These are phyloP conservation scores for Lordiphosa collinella DNA, from an alignment of 1,140 invertebrate genomes.

Conservation along the genomic window DNA sequence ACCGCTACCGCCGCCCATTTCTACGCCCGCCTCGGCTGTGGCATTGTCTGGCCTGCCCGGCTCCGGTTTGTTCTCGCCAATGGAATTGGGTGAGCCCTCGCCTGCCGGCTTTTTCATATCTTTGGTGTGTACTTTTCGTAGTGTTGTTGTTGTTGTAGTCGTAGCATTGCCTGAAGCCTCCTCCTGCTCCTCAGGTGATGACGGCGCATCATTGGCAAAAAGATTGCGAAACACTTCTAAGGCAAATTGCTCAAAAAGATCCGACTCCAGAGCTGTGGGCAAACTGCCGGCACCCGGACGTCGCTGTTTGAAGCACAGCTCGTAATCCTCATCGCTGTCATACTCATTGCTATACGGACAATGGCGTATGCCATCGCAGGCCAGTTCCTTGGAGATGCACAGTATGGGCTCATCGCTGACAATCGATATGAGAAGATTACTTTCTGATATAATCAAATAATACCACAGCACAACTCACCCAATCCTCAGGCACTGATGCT, in stretches of 20 bases:
- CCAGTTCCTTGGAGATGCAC: constrained; percentile 83
- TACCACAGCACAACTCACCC: no score
- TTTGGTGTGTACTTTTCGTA: constrained; percentile 67
- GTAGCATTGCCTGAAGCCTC: constrained; percentile 16
- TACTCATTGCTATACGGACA: constrained; percentile 82
- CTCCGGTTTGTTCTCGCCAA: constrained; percentile 20
- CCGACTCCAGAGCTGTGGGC: constrained; percentile 58
- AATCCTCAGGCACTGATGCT: constrained; percentile 73
- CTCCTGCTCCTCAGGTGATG: constrained; percentile 48
- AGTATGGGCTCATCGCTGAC: constrained; percentile 79
- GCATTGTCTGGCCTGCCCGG: constrained; percentile 41
- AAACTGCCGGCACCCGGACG: constrained; percentile 57
- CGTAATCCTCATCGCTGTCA: constrained; percentile 80
- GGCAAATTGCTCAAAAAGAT: constrained; percentile 73
- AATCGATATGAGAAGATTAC: no score
- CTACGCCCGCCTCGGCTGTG: constrained; percentile 24
- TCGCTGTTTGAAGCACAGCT: constrained; percentile 76
- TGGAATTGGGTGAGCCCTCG: constrained; percentile 59
- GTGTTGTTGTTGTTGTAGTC: constrained; percentile 47
- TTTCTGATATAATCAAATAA: no score
- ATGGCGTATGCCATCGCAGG: constrained; percentile 83
- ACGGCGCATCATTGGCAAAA: constrained; percentile 62
- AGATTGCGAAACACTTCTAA: constrained; percentile 73
- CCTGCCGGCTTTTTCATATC: constrained; percentile 59
- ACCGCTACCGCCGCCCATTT: constrained; percentile 17